Percentiles rank a stretch among this genome's conserved stretches.
These are phyloP conservation scores for Drosophila kanekoi DNA, from an alignment of 2,888 invertebrate genomes.

Conservation along the genomic window DNA sequence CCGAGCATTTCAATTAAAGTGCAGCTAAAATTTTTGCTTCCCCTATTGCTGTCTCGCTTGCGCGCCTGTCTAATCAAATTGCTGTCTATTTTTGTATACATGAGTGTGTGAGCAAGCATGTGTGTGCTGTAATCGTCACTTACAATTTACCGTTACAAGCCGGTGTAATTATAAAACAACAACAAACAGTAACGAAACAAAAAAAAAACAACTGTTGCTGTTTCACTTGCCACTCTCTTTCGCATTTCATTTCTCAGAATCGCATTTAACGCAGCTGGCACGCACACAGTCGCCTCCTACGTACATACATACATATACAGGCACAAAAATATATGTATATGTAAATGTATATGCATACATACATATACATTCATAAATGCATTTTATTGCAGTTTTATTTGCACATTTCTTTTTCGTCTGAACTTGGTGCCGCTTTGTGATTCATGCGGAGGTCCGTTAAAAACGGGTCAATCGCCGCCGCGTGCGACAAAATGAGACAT, in stretches of 20 bases:
- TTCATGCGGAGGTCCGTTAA: conserved; percentile 60
- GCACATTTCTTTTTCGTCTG: conserved; percentile 57
- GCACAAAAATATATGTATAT: conserved; percentile 5
- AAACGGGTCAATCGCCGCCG: conserved; percentile 62
- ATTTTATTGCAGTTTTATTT: conserved; percentile 65
- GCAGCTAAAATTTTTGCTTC: conserved; percentile 63
- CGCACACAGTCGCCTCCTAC: conserved; percentile 54
- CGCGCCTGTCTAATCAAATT: conserved; percentile 41
- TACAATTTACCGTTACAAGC: conserved; percentile 70
- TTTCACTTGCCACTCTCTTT: conserved; percentile 47
- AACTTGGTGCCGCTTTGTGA: conserved; percentile 77
- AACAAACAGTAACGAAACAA: conserved; percentile 39
- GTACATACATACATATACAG: conserved; percentile 5
- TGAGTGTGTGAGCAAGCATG: conserved; percentile 15
- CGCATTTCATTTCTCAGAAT: conserved; percentile 44
- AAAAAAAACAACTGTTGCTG: conserved; percentile 47
- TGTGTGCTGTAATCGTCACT: conserved; percentile 69
- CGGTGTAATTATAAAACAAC: conserved; percentile 65
- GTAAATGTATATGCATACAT: background rate
- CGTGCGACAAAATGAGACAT: conserved; percentile 46
- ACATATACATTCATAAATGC: conserved; percentile 18
- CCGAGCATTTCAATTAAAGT: conserved; percentile 70
- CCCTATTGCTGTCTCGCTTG: conserved; percentile 60
- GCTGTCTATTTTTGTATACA: conserved; percentile 25
- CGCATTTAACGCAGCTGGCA: conserved; percentile 62